Percentiles rank a stretch among this genome's conserved stretches.
Conservation (phyloP, 2,113 vertebrate species). For the Microcebus ravelobensis region DNA sequence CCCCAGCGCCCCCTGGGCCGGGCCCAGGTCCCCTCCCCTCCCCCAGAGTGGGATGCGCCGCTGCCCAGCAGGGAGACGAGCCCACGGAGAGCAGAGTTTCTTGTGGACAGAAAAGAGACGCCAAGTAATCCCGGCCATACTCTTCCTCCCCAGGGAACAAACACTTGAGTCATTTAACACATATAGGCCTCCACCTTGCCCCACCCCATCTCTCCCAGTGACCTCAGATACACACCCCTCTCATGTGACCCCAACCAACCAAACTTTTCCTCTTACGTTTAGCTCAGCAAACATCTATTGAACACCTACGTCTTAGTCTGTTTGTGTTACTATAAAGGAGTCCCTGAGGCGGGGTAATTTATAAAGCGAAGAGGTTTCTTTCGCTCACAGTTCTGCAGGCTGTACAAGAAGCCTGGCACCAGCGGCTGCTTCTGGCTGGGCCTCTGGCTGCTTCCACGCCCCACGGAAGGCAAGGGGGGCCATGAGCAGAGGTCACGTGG, state of each 20-base stretch:
- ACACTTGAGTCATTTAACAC: not conserved
- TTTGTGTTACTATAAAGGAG: no score
- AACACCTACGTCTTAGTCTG: not conserved
- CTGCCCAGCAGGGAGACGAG: not conserved
- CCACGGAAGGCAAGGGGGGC: no score
- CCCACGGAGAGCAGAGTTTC: not conserved
- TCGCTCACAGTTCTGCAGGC: no score
- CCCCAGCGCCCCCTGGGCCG: accelerated
- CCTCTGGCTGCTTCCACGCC: no score
- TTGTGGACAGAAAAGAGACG: not conserved
- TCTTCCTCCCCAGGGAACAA: not conserved
- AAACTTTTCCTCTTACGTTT: not conserved
- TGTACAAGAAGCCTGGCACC: no score
- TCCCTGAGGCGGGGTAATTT: no score
- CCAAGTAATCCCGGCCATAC: no score
- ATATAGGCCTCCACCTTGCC: accelerated
- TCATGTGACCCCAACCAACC: not conserved
- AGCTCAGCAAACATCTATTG: not conserved
- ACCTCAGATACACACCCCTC: not conserved
- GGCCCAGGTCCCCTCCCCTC: not conserved
- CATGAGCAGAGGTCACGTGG: no score
- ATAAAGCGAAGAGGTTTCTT: no score
- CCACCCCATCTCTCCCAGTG: not conserved
- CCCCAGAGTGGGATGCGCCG: not conserved
- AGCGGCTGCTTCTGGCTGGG: no score